phyloP scores from a whole-genome alignment of 2,797 vertebrate species.

The Acanthurus tractus region DNA sequence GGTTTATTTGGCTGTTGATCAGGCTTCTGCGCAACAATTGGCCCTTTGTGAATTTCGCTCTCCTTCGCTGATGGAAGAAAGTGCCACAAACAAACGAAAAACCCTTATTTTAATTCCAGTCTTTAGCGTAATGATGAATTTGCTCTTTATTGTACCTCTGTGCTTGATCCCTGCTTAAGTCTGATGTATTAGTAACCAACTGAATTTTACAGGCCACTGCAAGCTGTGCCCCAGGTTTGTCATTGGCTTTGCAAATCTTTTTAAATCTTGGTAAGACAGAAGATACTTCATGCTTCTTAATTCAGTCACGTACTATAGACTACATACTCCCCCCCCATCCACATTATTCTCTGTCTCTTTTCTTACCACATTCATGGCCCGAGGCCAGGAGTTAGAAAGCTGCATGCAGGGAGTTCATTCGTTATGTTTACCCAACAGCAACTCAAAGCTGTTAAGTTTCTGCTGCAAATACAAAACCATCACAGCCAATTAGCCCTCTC shows the following conservation, averaged over 20 bases:
- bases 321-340: conserved; percentile 7
- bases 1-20: conserved; percentile 7
- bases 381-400: conserved; percentile 14
- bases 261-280: conserved; percentile 26
- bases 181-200: conserved; percentile 2
- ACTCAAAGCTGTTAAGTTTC: conserved; percentile 64
- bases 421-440: conserved; percentile 79
- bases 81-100: background rate
- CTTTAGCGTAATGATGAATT: background rate
- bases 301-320: conserved; percentile 20
- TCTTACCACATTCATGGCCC: conserved; percentile 34
- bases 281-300: conserved; percentile 28
- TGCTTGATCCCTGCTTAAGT: background rate
- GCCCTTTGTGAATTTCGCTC: background rate
- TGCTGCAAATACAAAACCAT: conserved; percentile 42
- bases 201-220: background rate
- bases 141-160: background rate
- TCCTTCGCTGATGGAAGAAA: background rate
- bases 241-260: background rate
- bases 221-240: background rate
- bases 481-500: conserved; percentile 40
- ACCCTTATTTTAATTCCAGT: background rate
- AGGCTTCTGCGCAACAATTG: background rate
- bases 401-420: conserved; percentile 33
- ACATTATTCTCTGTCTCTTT: conserved; percentile 6